Base-by-base conservation (phyloP, 2,113 vertebrate species). In the Notarius lentiginosus region DNA sequence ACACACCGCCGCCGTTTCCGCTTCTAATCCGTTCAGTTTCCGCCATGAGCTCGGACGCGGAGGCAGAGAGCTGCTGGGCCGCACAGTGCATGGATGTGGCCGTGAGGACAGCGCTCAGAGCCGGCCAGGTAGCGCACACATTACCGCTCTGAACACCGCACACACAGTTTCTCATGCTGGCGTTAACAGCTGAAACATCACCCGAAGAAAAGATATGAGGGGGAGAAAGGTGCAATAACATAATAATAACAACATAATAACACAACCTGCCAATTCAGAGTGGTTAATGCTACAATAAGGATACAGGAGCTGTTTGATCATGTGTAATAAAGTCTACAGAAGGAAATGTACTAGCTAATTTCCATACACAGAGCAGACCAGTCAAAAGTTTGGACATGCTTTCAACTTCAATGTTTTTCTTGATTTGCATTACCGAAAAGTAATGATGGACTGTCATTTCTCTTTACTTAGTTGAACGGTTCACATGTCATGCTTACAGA, bases 41-140 rank as follows among this genome's bases (percentile, higher is more conserved):
- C 53, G 53, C 49, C 14, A 88, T 87, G 90, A 87, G 87, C 85
- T 87, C 88, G 17, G 83, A 66, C 68, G 10, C 30, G 49, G 87
- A 86, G 24, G 84, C 65, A 75, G 87, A 87, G 58, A 73, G 85
- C 89, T 91, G 85, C 89, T 91, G 90, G 90, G 85, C 58, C 80
- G 88, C 41, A 41, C 41, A 90, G 84, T 92, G 91, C 70, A 63
- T 91, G 90, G 90, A 91, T 47, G 76, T 91, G 55, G 91, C 91
- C 75, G 88, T 91, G 66, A 83, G 82, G 81, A 87, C 90, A 63
- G 90, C 90, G 7, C 87, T 70, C 20, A 89, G 79, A 82, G 90
- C 91, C 66, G 90, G 89, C 1, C 88, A 92, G 91, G 91, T 92
- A 92, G 56, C 22, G 18, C 20, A 60, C 66, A 22, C 66, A 56